Conservation (phyloP, 2,113 vertebrate genomes). For the Morone saxatilis region DNA sequence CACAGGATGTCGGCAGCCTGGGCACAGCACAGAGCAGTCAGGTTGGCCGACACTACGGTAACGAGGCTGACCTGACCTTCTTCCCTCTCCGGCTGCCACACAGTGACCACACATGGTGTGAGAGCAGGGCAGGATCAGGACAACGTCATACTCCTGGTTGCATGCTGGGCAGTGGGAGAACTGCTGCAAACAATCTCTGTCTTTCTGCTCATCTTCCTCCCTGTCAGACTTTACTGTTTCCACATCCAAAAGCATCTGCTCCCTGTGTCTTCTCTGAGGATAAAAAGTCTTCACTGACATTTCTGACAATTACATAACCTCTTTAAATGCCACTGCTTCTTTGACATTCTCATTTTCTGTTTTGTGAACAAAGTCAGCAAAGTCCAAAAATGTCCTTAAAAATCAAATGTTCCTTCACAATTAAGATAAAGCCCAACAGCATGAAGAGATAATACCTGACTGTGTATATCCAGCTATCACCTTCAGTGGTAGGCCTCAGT, state of each 20-base stretch:
- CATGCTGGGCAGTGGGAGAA: slow-evolving; percentile 73
- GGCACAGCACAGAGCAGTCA: slow-evolving; percentile 73
- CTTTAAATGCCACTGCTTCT: background rate
- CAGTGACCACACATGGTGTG: slow-evolving; percentile 78
- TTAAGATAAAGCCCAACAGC: background rate
- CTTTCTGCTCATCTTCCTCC: slow-evolving; percentile 30
- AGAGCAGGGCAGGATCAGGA: slow-evolving; percentile 81
- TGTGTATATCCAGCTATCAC: background rate
- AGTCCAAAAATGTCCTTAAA: background rate
- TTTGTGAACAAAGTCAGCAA: background rate
- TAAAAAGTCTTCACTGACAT: slow-evolving; percentile 41
- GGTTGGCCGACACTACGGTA: background rate
- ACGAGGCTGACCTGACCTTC: background rate
- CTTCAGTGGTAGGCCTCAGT: slow-evolving; percentile 6
- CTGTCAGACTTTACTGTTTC: background rate
- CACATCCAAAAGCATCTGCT: slow-evolving; percentile 10
- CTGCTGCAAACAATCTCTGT: slow-evolving; percentile 21
- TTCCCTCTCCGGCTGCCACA: slow-evolving; percentile 48
- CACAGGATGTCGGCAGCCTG: slow-evolving; percentile 69
- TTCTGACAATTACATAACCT: background rate
- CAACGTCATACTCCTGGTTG: slow-evolving; percentile 30
- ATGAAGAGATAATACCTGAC: background rate
- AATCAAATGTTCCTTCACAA: background rate
- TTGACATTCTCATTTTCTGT: background rate
- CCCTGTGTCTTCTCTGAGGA: background rate